phyloP scores from a whole-genome alignment of 2,888 invertebrate species.

The Tolmerus cingulatus region DNA sequence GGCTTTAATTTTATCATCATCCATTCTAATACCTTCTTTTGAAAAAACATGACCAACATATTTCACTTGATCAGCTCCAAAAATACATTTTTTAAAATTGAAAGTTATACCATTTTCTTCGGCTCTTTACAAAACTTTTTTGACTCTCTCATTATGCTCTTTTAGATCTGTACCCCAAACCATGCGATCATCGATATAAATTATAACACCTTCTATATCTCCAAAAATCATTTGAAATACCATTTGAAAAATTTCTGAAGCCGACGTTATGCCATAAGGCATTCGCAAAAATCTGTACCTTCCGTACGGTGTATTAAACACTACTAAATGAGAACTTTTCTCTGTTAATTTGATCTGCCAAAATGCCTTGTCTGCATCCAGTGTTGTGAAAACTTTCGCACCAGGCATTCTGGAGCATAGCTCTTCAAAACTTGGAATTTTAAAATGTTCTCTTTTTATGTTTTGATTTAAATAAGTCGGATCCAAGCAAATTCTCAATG shows the following conservation, averaged over 20 bases:
- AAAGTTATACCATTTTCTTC: conserved; percentile 43
- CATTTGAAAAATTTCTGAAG: conserved; percentile 57
- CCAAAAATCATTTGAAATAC: conserved; percentile 55
- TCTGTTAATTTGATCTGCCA: conserved; percentile 48
- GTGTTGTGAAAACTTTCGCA: conserved; percentile 46
- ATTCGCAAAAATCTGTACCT: conserved; percentile 53
- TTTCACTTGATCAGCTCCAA: conserved; percentile 49
- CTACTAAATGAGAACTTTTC: conserved; percentile 45
- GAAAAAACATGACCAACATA: conserved; percentile 53
- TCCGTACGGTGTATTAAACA: conserved; percentile 48
- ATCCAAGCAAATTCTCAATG: conserved; percentile 48
- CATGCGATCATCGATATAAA: conserved; percentile 58
- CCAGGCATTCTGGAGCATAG: conserved; percentile 48
- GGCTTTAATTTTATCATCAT: conserved; percentile 45
- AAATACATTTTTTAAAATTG: neutral
- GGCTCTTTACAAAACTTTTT: conserved; percentile 46
- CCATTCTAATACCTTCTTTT: conserved; percentile 29
- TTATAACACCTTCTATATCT: conserved; percentile 54
- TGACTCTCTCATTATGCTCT: conserved; percentile 48
- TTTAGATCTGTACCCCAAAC: conserved; percentile 49
- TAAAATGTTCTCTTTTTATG: conserved; percentile 41
- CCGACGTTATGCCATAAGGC: conserved; percentile 55
- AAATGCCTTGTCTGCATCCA: conserved; percentile 47
- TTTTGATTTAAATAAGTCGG: conserved; percentile 10
- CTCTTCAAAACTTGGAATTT: conserved; percentile 50